A percentile compares a stretch with the other conserved stretches of the same genome.
phyloP scores from a whole-genome alignment of 2,113 vertebrate genomes.

The Emydocephalus ijimae region DNA sequence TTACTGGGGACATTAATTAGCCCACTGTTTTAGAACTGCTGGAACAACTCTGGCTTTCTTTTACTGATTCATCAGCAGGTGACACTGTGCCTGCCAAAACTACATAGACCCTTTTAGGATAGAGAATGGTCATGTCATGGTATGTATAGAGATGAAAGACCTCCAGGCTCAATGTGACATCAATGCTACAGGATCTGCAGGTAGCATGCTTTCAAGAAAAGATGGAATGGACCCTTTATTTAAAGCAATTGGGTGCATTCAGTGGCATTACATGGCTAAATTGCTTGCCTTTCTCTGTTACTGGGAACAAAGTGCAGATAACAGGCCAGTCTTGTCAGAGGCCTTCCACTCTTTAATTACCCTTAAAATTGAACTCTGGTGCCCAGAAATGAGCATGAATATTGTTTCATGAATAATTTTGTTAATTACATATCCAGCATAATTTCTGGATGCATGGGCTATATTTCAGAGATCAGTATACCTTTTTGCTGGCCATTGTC shows the following conservation, averaged over 20 bases:
- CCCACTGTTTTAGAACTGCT: background rate
- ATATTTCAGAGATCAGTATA: background rate
- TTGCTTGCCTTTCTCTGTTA: background rate
- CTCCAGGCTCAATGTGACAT: conserved; percentile 2
- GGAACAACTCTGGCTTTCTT: background rate
- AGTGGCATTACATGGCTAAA: background rate
- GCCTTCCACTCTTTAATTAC: background rate
- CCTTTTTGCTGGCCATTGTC: background rate
- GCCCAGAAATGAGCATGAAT: background rate
- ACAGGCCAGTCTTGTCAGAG: background rate
- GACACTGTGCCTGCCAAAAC: background rate
- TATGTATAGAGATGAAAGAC: conserved; percentile 6
- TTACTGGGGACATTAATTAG: background rate
- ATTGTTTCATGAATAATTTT: background rate
- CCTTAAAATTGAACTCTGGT: background rate
- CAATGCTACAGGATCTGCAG: background rate
- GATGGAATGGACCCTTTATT: background rate
- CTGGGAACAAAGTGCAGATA: background rate
- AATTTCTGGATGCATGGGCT: background rate
- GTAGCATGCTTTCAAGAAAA: background rate
- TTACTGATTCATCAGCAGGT: background rate
- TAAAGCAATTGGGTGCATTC: conserved; percentile 4
- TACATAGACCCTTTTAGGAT: background rate
- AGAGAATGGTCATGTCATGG: conserved; percentile 3
- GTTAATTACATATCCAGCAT: background rate